A percentile compares a stretch with the other conserved stretches of the same genome.
Conservation (phyloP, 1,140 invertebrate species). For the Papilio machaon region DNA sequence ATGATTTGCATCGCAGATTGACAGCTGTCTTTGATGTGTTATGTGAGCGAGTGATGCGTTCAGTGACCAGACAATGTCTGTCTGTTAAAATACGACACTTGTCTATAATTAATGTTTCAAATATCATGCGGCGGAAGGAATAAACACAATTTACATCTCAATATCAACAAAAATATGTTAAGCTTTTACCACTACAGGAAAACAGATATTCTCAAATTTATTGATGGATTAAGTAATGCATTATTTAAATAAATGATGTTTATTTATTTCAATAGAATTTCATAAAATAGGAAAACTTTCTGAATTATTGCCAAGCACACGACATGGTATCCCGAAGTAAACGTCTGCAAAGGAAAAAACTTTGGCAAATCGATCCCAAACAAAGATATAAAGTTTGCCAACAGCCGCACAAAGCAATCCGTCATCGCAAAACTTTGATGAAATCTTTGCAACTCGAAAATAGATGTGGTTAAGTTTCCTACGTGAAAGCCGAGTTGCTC, state of each 20-base stretch:
- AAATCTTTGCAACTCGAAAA: neutral
- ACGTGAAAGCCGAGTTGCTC: neutral
- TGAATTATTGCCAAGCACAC: neutral
- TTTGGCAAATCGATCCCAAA: neutral
- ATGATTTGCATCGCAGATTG: constrained; percentile 33
- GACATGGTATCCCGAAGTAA: neutral
- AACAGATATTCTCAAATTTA: too few relatives aligned
- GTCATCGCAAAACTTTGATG: neutral
- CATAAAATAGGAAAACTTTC: neutral
- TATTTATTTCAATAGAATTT: neutral
- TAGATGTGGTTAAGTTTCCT: neutral
- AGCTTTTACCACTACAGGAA: too few relatives aligned
- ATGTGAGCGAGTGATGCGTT: neutral
- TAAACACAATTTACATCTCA: too few relatives aligned
- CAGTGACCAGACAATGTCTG: neutral
- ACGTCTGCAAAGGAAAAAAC: neutral
- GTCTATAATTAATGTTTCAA: too few relatives aligned
- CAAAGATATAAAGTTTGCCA: neutral
- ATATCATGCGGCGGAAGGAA: too few relatives aligned
- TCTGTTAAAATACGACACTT: too few relatives aligned
- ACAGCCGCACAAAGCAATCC: constrained; percentile 1
- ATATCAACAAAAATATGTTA: too few relatives aligned
- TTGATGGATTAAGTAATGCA: too few relatives aligned
- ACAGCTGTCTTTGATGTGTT: neutral
- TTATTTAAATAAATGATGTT: neutral